These are phyloP conservation scores for Boloria euphrosyne DNA, from an alignment of 2,888 invertebrate genomes.

Conservation along the genomic window DNA sequence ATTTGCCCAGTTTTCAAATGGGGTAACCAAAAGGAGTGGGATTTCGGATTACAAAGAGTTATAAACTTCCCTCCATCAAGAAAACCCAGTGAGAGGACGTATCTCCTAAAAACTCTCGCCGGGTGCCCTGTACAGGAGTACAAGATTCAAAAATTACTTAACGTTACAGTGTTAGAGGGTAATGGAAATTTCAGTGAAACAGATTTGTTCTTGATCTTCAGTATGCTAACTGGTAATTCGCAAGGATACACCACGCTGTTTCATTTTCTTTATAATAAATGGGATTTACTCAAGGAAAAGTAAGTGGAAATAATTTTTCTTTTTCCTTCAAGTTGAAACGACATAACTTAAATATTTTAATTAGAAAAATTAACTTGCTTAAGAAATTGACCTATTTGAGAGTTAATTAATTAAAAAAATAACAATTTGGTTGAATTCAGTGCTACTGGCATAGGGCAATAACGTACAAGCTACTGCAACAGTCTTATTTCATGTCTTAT, in stretches of 20 bases:
- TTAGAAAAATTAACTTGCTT: no score
- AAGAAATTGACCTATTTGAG: no score
- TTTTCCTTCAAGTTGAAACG: no score
- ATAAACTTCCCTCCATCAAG: conserved; percentile 88
- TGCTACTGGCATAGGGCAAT: no score
- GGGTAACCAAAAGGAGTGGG: conserved; percentile 91
- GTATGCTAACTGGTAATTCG: conserved; percentile 87
- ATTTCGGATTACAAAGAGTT: conserved; percentile 89
- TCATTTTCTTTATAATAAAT: conserved; percentile 87
- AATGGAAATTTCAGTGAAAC: conserved; percentile 89
- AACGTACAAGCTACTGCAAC: no score
- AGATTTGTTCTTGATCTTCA: conserved; percentile 88
- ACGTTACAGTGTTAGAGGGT: conserved; percentile 86
- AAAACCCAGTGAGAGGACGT: conserved; percentile 88
- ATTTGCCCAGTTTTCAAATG: conserved; percentile 92
- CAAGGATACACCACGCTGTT: conserved; percentile 88
- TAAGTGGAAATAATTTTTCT: conserved; percentile 55
- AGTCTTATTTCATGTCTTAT: no score
- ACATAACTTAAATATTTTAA: no score
- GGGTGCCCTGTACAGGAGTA: conserved; percentile 88
- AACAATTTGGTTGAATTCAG: no score
- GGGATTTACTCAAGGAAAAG: conserved; percentile 86
- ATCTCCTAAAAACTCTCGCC: conserved; percentile 88
- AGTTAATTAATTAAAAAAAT: no score
- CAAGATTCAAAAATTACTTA: conserved; percentile 85